These are phyloP conservation scores for Phocides pigmalion DNA, from an alignment of 1,140 invertebrate genomes.

Conservation along the genomic window DNA sequence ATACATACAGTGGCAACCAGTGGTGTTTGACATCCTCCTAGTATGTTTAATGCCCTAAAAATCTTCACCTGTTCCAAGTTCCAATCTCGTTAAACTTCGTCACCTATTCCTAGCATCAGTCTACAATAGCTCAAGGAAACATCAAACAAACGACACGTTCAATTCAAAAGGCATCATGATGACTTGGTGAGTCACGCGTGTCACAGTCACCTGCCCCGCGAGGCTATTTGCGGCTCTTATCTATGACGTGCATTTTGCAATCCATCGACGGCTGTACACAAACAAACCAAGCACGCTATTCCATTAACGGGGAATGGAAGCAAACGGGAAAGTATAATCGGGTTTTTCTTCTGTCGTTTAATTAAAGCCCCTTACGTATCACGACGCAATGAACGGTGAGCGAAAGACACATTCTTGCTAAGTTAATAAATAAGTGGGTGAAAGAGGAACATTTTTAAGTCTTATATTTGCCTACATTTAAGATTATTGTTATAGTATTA, in stretches of 20 bases:
- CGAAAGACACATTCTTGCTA: background rate
- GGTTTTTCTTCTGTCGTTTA: background rate
- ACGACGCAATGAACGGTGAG: background rate
- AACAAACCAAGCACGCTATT: conserved; percentile 7
- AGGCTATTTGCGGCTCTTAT: conserved; percentile 27
- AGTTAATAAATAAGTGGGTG: background rate
- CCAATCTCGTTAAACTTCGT: background rate
- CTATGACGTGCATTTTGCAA: conserved; percentile 28
- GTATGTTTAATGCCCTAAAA: too few relatives aligned
- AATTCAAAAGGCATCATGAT: conserved; percentile 10
- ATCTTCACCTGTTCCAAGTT: too few relatives aligned
- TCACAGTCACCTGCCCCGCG: conserved; percentile 30
- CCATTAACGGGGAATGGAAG: conserved; percentile 24
- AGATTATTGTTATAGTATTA: too few relatives aligned
- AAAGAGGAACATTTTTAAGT: too few relatives aligned
- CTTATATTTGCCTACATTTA: too few relatives aligned
- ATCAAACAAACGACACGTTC: conserved; percentile 8
- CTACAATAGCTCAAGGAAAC: conserved; percentile 5
- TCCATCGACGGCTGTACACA: conserved; percentile 24
- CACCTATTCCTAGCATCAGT: background rate
- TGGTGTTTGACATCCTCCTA: too few relatives aligned
- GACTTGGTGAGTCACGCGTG: conserved; percentile 42
- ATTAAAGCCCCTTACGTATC: conserved; percentile 4
- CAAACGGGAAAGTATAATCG: conserved; percentile 2
- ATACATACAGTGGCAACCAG: too few relatives aligned